Percentiles rank a stretch among this genome's conserved stretches.
These are phyloP conservation scores for Bradynema listronoti DNA, from an alignment of 1,140 invertebrate genomes.

Conservation along the genomic window DNA sequence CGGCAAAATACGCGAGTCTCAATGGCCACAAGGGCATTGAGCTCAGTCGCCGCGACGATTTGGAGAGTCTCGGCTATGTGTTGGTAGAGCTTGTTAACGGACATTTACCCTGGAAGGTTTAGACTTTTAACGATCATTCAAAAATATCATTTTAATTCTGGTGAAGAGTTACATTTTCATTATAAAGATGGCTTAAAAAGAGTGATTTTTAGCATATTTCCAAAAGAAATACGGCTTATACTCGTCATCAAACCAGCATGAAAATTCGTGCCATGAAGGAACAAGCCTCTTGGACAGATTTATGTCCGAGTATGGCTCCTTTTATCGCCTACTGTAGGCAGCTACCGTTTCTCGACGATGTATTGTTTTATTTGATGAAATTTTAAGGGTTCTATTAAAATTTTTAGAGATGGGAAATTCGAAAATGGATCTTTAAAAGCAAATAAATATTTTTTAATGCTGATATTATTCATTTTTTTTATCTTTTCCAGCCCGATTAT, in stretches of 20 bases:
- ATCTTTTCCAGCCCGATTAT: conserved; percentile 26
- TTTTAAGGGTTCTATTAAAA: too few relatives aligned
- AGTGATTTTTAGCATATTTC: conserved; percentile 39
- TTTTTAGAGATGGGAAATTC: too few relatives aligned
- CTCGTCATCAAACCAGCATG: conserved; percentile 36
- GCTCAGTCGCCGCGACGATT: conserved; percentile 56
- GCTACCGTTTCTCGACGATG: conserved; percentile 36
- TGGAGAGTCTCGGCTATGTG: conserved; percentile 51
- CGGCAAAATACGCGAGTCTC: conserved; percentile 46
- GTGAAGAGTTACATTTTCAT: too few relatives aligned
- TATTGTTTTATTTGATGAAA: neutral
- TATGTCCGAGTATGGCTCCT: conserved; percentile 42
- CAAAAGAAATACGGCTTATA: conserved; percentile 28
- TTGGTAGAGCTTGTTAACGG: conserved; percentile 50
- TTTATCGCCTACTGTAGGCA: conserved; percentile 42
- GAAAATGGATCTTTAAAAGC: too few relatives aligned
- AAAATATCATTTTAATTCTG: too few relatives aligned
- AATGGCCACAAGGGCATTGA: conserved; percentile 45
- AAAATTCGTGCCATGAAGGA: conserved; percentile 36
- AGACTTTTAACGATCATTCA: conserved; percentile 6
- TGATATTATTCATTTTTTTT: too few relatives aligned
- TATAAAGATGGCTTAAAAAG: too few relatives aligned
- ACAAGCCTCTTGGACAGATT: conserved; percentile 37
- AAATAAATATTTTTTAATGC: too few relatives aligned
- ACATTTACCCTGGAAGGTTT: conserved; percentile 50